Evolutionary conservation across 2,888 invertebrate genomes (phyloP).

Genomic region (Drosophila acutilabella): DNA sequence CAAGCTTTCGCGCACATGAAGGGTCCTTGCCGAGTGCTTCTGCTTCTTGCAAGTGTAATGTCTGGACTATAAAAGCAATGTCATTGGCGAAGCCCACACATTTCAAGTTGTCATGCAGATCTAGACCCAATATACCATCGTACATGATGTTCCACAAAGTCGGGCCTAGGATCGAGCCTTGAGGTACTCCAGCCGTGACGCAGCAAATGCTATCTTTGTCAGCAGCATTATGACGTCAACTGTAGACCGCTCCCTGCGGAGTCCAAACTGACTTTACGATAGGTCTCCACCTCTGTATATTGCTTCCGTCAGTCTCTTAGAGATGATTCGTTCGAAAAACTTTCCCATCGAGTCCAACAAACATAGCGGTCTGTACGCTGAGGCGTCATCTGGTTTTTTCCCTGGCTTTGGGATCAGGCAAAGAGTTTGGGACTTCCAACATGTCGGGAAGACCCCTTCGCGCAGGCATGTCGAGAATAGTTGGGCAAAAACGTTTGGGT

Average conservation of each 20-base stretch:
- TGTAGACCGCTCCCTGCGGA: background rate
- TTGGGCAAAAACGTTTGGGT: no score
- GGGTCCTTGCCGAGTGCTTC: background rate
- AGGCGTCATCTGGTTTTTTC: background rate
- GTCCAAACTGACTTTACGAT: background rate
- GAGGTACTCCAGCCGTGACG: constrained; percentile 9
- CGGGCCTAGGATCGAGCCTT: constrained; percentile 6
- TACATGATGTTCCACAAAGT: constrained; percentile 10
- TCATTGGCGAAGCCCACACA: constrained; percentile 7
- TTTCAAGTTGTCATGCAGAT: background rate
- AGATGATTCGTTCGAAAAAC: background rate
- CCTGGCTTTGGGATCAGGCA: background rate
- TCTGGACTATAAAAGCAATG: background rate
- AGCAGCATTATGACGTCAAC: background rate
- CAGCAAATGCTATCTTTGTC: background rate
- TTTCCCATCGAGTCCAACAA: background rate
- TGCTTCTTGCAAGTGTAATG: background rate
- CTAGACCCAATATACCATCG: background rate
- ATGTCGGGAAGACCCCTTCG: background rate
- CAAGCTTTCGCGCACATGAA: background rate
- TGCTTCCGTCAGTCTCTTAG: background rate
- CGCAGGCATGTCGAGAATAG: no score
- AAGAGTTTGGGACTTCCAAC: background rate
- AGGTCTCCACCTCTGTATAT: background rate
- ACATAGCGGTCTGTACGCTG: background rate